A percentile compares a stretch with the other conserved stretches of the same genome.
Conservation (phyloP, 1,140 invertebrate genomes). For the Cryptotermes secundus region DNA sequence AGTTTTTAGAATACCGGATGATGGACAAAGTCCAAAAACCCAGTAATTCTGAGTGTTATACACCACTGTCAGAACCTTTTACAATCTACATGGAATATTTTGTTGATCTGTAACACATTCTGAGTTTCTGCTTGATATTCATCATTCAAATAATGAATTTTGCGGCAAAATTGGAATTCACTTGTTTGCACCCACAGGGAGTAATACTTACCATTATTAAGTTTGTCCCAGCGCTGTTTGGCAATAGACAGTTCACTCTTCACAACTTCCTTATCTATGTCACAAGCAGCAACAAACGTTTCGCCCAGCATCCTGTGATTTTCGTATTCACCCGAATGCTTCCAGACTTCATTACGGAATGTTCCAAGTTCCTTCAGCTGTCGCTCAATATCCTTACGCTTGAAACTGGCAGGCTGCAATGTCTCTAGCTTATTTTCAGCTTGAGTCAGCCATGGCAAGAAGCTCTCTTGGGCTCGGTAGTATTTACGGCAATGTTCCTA, state of each 20-base stretch:
- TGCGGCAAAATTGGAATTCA: too few relatives aligned
- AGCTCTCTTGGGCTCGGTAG: slow-evolving; percentile 77
- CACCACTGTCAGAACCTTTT: too few relatives aligned
- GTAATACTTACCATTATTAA: slow-evolving; percentile 71
- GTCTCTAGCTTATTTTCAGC: slow-evolving; percentile 82
- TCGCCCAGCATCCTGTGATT: slow-evolving; percentile 82
- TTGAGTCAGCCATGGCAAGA: slow-evolving; percentile 84
- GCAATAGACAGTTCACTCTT: slow-evolving; percentile 76
- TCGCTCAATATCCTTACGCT: slow-evolving; percentile 82
- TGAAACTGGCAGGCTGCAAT: slow-evolving; percentile 77
- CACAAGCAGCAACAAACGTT: slow-evolving; percentile 79
- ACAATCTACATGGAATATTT: too few relatives aligned
- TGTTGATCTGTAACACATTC: too few relatives aligned
- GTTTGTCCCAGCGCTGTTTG: slow-evolving; percentile 84
- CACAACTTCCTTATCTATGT: slow-evolving; percentile 87
- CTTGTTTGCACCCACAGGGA: too few relatives aligned
- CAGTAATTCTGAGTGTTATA: too few relatives aligned
- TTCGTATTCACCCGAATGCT: slow-evolving; percentile 84
- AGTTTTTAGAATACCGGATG: too few relatives aligned
- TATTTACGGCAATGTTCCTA: slow-evolving; percentile 88
- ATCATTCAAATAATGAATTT: too few relatives aligned
- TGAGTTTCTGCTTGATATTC: too few relatives aligned
- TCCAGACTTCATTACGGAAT: slow-evolving; percentile 83
- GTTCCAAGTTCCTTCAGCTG: slow-evolving; percentile 86
- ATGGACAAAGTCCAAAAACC: too few relatives aligned